phyloP scores from a whole-genome alignment of 2,113 vertebrate species.

The Channa maculata region DNA sequence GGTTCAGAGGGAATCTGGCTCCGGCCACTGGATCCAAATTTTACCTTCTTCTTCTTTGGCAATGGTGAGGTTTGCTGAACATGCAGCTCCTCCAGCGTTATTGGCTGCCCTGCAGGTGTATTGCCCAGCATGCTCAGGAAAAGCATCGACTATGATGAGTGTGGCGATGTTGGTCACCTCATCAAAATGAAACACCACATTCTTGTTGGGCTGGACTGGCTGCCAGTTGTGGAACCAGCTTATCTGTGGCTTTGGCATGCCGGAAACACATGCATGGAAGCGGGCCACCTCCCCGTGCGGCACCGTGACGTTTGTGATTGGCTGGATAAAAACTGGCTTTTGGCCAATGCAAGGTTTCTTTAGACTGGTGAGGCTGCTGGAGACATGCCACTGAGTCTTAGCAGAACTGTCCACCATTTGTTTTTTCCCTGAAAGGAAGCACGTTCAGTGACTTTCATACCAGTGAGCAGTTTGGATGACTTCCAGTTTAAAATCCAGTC shows the following conservation, averaged over 20 bases:
- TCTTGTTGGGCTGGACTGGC: conserved; percentile 87
- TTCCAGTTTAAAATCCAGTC: neutral
- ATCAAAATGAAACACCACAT: conserved; percentile 93
- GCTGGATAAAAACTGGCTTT: conserved; percentile 91
- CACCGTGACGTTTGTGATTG: conserved; percentile 89
- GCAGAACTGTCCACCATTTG: conserved; percentile 83
- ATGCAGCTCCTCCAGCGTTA: conserved; percentile 84
- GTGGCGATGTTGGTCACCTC: conserved; percentile 89
- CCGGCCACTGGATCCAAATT: conserved; percentile 31
- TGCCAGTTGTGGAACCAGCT: conserved; percentile 92
- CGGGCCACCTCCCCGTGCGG: conserved; percentile 90
- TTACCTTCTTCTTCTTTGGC: conserved; percentile 82
- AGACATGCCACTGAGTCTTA: conserved; percentile 84
- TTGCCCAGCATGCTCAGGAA: conserved; percentile 90
- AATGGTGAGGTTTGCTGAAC: conserved; percentile 86
- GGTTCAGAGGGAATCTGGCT: conserved; percentile 11
- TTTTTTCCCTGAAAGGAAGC: conserved; percentile 94
- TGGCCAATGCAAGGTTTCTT: conserved; percentile 88
- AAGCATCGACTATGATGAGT: conserved; percentile 94
- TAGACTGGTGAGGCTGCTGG: conserved; percentile 76
- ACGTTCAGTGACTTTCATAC: conserved; percentile 62
- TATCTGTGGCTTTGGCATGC: conserved; percentile 89
- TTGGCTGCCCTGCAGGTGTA: conserved; percentile 92
- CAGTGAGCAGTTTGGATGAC: neutral
- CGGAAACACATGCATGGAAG: conserved; percentile 90